Conservation (phyloP, 1,140 invertebrate species). For the Leptoteleia sp. region DNA sequence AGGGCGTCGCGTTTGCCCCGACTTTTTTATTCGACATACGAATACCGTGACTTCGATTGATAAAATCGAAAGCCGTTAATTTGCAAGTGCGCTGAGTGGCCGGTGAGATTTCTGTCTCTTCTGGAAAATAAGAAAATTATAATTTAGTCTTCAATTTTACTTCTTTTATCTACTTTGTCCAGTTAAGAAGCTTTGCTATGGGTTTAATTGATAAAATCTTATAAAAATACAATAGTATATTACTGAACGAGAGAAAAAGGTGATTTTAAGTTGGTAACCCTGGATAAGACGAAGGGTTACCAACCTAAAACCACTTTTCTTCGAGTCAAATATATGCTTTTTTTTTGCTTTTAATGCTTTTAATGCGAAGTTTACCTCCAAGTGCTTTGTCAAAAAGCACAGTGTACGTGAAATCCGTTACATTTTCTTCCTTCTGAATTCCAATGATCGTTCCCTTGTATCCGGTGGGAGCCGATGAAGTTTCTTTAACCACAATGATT, state of each 20-base stretch:
- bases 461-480: constrained; percentile 90
- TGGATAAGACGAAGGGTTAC: too few species aligned
- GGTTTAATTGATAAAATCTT: too few species aligned
- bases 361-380: constrained; percentile 69
- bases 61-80: constrained; percentile 81
- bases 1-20: constrained; percentile 25
- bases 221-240: too few species aligned
- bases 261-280: too few species aligned
- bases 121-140: constrained; percentile 73
- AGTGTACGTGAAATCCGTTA: constrained; percentile 84
- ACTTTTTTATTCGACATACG: constrained; percentile 78
- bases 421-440: constrained; percentile 82
- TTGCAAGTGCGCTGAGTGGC: constrained; percentile 79
- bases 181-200: too few species aligned
- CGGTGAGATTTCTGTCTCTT: constrained; percentile 84
- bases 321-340: too few species aligned
- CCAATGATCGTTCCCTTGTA: constrained; percentile 91
- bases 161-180: too few species aligned
- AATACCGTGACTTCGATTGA: constrained; percentile 84
- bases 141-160: background rate
- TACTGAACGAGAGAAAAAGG: too few species aligned
- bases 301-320: too few species aligned
- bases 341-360: too few species aligned
- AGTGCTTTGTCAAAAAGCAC: constrained; percentile 90
- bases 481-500: constrained; percentile 88